phyloP scores from a whole-genome alignment of 2,113 vertebrate genomes.

The Protobothrops mucrosquamatus region DNA sequence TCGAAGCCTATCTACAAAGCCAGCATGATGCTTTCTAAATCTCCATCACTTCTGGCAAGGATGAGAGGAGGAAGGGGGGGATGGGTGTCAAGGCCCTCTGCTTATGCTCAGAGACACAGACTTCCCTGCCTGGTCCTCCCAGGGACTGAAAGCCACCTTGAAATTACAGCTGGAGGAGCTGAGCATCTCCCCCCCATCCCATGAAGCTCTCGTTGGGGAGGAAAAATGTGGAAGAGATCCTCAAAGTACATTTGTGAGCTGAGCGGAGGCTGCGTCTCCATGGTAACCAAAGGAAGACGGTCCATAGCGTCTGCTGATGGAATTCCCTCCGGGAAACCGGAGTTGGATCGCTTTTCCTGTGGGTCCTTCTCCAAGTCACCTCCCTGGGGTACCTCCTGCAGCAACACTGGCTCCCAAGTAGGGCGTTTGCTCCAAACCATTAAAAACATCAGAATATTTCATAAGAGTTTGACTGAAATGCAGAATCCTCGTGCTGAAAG shows the following conservation, averaged over 20 bases:
- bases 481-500: background rate
- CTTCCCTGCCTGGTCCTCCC: background rate
- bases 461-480: background rate
- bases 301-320: slow-evolving; percentile 34
- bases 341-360: background rate
- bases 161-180: background rate
- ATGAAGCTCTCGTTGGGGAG: background rate
- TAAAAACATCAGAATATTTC: background rate
- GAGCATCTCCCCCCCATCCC: background rate
- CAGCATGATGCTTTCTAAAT: background rate
- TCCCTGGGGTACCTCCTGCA: background rate
- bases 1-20: background rate
- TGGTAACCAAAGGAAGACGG: slow-evolving; percentile 38
- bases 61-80: background rate
- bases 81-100: background rate
- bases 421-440: background rate
- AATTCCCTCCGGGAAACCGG: slow-evolving; percentile 1
- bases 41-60: background rate
- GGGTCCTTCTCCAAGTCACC: background rate
- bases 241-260: background rate
- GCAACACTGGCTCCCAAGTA: background rate
- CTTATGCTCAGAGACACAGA: background rate
- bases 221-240: no score
- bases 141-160: no score
- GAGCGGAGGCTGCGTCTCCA: slow-evolving; percentile 37